Conservation (phyloP, 2,888 invertebrate species). For the Sylvicola fuscatus region DNA sequence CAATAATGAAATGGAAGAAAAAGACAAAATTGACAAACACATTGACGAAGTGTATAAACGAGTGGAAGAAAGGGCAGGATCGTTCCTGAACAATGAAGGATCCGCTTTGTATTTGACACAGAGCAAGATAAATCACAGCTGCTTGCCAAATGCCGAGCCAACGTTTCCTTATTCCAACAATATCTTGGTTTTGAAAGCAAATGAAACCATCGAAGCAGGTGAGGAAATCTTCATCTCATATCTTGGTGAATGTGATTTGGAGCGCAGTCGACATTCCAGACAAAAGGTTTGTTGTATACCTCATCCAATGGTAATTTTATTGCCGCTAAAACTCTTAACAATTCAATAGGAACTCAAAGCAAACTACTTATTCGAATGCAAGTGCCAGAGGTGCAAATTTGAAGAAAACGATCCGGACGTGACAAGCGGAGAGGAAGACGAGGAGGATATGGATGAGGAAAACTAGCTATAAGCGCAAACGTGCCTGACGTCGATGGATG, state of each 20-base stretch:
- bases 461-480: constrained; percentile 2
- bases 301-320: constrained; percentile 40
- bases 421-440: constrained; percentile 63
- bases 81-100: constrained; percentile 82
- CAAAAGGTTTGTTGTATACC: constrained; percentile 70
- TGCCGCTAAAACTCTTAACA: no score
- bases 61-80: constrained; percentile 43
- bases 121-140: constrained; percentile 83
- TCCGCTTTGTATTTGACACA: constrained; percentile 74
- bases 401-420: constrained; percentile 57
- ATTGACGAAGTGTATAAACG: constrained; percentile 68
- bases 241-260: constrained; percentile 63
- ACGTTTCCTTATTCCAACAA: constrained; percentile 70
- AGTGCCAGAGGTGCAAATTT: constrained; percentile 55
- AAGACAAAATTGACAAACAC: constrained; percentile 49
- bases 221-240: constrained; percentile 87
- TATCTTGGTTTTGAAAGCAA: constrained; percentile 48
- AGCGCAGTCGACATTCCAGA: constrained; percentile 66
- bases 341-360: constrained; percentile 36
- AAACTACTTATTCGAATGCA: constrained; percentile 56
- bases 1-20: constrained; percentile 38
- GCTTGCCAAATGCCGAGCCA: constrained; percentile 70
- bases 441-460: constrained; percentile 32
- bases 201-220: constrained; percentile 47
- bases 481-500: no score